A percentile compares a stretch with the other conserved stretches of the same genome.
Conservation (phyloP, 2,113 vertebrate genomes). For the Columba livia region DNA sequence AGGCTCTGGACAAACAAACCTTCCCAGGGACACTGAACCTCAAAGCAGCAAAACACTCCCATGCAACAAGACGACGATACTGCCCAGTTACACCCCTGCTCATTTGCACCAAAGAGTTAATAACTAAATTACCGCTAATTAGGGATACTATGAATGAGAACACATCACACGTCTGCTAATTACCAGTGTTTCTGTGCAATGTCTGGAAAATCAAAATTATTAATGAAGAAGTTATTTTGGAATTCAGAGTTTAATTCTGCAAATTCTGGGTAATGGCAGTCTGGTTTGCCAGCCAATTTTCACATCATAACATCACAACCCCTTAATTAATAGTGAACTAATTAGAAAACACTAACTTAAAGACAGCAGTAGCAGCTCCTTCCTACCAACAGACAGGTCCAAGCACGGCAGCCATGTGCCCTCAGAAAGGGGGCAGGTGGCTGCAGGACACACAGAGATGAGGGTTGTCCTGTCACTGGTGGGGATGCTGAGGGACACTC, state of each 20-base stretch:
- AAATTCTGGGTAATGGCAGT: slow-evolving; percentile 16
- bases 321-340: slow-evolving; percentile 51
- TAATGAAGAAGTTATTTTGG: slow-evolving; percentile 48
- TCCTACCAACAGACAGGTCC: not conserved
- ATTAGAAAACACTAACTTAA: slow-evolving; percentile 26
- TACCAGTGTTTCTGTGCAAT: slow-evolving; percentile 18
- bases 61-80: rapidly evolving
- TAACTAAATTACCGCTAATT: slow-evolving; percentile 21
- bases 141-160: slow-evolving; percentile 45
- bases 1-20: rapidly evolving
- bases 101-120: not conserved
- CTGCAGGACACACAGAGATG: not conserved
- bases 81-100: not conserved
- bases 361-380: not conserved
- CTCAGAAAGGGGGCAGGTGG: not conserved
- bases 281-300: slow-evolving; percentile 45
- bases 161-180: not conserved
- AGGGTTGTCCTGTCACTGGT: too few relatives aligned
- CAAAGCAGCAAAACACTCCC: not conserved
- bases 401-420: not conserved
- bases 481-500: rapidly evolving
- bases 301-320: slow-evolving; percentile 20
- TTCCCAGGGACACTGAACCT: rapidly evolving
- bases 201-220: slow-evolving; percentile 56
- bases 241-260: not conserved